These are phyloP conservation scores for Cosmia trapezina DNA, from an alignment of 2,888 invertebrate species.

Conservation along the genomic window DNA sequence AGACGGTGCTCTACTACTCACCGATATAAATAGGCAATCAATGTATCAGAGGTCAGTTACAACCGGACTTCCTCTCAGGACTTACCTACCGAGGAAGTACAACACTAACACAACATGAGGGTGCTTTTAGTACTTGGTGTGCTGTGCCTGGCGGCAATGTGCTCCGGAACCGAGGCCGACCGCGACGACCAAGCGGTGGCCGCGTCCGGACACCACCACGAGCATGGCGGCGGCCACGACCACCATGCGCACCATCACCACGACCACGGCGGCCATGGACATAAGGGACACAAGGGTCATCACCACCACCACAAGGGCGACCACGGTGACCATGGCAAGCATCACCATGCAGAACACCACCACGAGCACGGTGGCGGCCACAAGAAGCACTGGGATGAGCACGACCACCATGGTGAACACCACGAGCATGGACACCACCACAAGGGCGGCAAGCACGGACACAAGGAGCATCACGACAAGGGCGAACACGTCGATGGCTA, in stretches of 20 bases:
- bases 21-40: conserved; percentile 85
- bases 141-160: conserved; percentile 81
- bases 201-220: conserved; percentile 88
- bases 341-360: conserved; percentile 88
- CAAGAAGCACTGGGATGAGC: conserved; percentile 92
- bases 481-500: conserved; percentile 95
- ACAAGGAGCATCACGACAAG: conserved; percentile 95
- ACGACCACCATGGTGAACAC: conserved; percentile 93
- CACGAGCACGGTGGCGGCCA: conserved; percentile 94
- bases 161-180: conserved; percentile 76
- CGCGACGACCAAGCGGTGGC: conserved; percentile 85
- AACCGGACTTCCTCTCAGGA: conserved; percentile 68
- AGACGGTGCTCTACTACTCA: conserved; percentile 74
- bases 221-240: conserved; percentile 92
- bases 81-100: conserved; percentile 61
- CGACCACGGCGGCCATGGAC: conserved; percentile 93
- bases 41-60: conserved; percentile 60
- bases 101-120: conserved; percentile 76
- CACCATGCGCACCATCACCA: conserved; percentile 92
- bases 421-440: conserved; percentile 94
- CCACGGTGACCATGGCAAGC: conserved; percentile 92
- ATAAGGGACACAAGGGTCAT: conserved; percentile 94
- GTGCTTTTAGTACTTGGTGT: conserved; percentile 80
- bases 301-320: conserved; percentile 95
- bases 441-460: conserved; percentile 95